Conservation (phyloP, 2,888 invertebrate species). For the Aspidiotus rigidus region DNA sequence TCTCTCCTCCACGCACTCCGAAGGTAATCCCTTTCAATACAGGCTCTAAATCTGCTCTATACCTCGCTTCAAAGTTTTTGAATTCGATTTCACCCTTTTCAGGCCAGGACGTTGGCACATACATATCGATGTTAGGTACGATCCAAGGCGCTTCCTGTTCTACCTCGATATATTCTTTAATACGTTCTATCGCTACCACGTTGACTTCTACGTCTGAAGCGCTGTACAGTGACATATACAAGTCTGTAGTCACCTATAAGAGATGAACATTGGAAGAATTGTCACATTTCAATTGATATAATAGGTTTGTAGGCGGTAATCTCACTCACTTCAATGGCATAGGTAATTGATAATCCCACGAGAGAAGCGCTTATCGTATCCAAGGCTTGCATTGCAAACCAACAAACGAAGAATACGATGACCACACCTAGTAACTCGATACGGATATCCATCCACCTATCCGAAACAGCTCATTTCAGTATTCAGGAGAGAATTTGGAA, state of each 20-base stretch:
- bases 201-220: conserved; percentile 94
- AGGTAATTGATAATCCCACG: conserved; percentile 81
- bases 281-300: no score
- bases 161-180: conserved; percentile 88
- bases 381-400: conserved; percentile 79
- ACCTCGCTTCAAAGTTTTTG: conserved; percentile 71
- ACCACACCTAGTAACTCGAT: conserved; percentile 94
- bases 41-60: conserved; percentile 75
- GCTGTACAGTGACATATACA: conserved; percentile 95
- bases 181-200: conserved; percentile 92
- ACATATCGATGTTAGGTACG: conserved; percentile 39
- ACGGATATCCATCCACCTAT: conserved; percentile 85
- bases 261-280: neutral
- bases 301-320: no score
- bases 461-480: conserved; percentile 17
- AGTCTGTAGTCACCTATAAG: conserved; percentile 75
- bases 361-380: conserved; percentile 63
- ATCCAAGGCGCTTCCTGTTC: conserved; percentile 48
- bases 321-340: conserved; percentile 62
- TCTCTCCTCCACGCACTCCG: conserved; percentile 70
- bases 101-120: conserved; percentile 57
- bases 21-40: conserved; percentile 74
- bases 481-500: neutral
- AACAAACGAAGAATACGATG: conserved; percentile 85
- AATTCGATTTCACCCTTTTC: conserved; percentile 68